These are phyloP conservation scores for Isaurus tuberculatus DNA, from an alignment of 92 coral and sea anemone genomes.

Conservation along the genomic window DNA sequence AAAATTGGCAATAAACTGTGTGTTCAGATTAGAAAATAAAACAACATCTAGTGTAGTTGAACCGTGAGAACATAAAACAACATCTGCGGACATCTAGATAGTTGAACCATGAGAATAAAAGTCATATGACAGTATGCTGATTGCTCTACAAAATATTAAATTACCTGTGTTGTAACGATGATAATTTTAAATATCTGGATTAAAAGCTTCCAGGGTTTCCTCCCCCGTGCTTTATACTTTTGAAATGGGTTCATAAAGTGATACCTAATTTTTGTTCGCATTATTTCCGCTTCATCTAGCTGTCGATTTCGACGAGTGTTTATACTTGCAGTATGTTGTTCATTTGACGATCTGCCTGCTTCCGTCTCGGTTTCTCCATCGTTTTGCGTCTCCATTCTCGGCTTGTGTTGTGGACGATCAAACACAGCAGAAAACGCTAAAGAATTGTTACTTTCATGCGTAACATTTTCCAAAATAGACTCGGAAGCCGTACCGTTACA, in stretches of 20 bases:
- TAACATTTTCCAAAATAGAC: conserved; percentile 15
- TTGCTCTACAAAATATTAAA: not conserved
- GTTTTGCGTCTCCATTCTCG: not conserved
- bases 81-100: too few species aligned
- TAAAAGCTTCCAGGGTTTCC: conserved; percentile 96
- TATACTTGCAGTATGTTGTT: not conserved
- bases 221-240: conserved; percentile 87
- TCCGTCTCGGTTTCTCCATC: not conserved
- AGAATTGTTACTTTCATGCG: not conserved
- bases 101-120: too few species aligned
- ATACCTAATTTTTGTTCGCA: conserved; percentile 81
- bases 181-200: conserved; percentile 89
- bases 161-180: conserved; percentile 90
- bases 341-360: not conserved
- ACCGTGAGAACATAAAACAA: too few species aligned
- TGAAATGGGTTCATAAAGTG: conserved; percentile 95
- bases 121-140: not conserved
- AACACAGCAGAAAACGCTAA: conserved; percentile 1
- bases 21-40: too few species aligned
- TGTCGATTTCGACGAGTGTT: not conserved
- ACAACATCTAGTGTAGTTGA: too few species aligned
- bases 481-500: not conserved
- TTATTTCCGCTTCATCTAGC: conserved; percentile 48
- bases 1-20: too few species aligned
- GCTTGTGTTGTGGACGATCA: not conserved